phyloP scores from a whole-genome alignment of 2,888 invertebrate species.

The Ophion ellenae region DNA sequence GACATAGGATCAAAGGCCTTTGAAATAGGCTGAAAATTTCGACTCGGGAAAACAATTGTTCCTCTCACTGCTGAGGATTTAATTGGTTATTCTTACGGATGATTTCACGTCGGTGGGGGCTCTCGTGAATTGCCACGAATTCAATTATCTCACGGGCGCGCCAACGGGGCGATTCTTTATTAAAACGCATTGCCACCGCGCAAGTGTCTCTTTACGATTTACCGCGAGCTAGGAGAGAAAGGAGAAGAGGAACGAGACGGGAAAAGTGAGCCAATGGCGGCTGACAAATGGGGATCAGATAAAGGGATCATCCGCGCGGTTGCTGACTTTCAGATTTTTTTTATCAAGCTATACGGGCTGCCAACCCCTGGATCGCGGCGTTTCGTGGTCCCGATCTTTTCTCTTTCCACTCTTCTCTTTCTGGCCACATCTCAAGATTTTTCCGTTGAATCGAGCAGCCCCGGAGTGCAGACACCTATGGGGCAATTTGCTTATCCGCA shows the following conservation, averaged over 20 bases:
- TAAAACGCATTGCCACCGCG: conserved; percentile 30
- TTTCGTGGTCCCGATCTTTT: conserved; percentile 50
- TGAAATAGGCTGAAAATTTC: too few species aligned
- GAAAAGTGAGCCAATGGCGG: conserved; percentile 69
- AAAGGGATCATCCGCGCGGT: conserved; percentile 79
- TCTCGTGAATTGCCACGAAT: conserved; percentile 2
- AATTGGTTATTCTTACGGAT: not conserved
- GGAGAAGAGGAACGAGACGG: not conserved
- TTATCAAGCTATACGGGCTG: conserved; percentile 72
- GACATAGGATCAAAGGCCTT: too few species aligned
- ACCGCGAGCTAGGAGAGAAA: conserved; percentile 30
- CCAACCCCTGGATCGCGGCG: conserved; percentile 50
- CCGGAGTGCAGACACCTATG: conserved; percentile 47
- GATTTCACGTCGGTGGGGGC: not conserved
- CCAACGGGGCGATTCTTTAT: conserved; percentile 42
- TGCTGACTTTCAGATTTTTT: conserved; percentile 80
- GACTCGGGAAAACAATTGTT: too few species aligned
- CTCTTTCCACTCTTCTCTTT: conserved; percentile 52
- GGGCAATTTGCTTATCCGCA: conserved; percentile 79
- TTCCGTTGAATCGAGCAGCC: not conserved
- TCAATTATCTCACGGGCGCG: conserved; percentile 12
- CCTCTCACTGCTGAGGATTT: not conserved
- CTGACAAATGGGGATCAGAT: conserved; percentile 83
- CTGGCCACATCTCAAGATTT: conserved; percentile 36
- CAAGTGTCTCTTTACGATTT: conserved; percentile 35